These are phyloP conservation scores for Carcharodon carcharias DNA, from an alignment of 2,797 vertebrate species.

Conservation along the genomic window DNA sequence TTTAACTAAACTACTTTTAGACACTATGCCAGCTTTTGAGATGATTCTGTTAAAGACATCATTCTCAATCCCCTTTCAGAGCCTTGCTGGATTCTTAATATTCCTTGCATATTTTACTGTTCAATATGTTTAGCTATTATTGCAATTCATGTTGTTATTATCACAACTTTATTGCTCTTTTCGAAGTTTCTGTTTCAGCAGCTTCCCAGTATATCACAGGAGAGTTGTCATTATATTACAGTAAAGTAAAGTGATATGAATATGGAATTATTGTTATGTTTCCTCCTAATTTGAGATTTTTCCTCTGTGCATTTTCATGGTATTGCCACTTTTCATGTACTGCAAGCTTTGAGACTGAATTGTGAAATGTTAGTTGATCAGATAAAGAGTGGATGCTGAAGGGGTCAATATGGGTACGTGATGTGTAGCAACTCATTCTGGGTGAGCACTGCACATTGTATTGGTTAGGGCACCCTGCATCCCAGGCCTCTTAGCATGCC, in stretches of 20 bases:
- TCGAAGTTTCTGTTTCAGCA: neutral
- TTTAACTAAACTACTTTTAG: conserved; percentile 36
- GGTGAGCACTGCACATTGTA: neutral
- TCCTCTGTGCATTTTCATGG: too few species aligned
- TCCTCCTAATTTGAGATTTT: neutral
- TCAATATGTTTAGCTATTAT: neutral
- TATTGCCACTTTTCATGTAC: neutral
- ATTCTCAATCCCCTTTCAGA: neutral
- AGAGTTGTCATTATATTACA: neutral
- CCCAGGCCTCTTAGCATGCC: neutral
- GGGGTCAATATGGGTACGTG: too few species aligned
- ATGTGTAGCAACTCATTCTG: too few species aligned
- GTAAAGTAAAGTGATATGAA: neutral
- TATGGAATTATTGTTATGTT: neutral
- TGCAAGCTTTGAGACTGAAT: neutral
- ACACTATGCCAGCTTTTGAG: conserved; percentile 28
- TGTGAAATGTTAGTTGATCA: neutral
- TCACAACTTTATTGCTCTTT: neutral
- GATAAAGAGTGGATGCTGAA: neutral
- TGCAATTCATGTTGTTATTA: neutral
- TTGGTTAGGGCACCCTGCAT: neutral
- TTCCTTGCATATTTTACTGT: neutral
- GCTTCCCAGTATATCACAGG: neutral
- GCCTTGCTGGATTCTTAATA: neutral
- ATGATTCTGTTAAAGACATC: conserved; percentile 19